Conservation (phyloP, 2,113 vertebrate genomes). For the Neodontobutis hainanensis region DNA sequence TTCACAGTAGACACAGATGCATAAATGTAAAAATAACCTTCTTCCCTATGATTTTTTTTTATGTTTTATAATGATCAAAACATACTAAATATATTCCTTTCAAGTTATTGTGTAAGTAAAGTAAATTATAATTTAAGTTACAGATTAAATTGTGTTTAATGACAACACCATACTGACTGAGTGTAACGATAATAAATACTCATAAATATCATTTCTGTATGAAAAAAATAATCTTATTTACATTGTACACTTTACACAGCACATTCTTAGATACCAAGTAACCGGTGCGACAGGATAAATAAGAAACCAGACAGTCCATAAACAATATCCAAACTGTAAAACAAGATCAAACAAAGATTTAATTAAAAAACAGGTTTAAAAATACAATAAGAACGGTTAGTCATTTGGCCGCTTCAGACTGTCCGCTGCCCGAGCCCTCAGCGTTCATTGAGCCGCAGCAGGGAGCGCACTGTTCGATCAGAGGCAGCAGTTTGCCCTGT, state of each 20-base stretch:
- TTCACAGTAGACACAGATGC: no score
- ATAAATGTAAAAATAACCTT: no score
- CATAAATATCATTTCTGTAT: not conserved
- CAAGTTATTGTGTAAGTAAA: no score
- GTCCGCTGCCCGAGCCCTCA: conserved; percentile 70
- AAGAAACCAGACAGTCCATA: conserved; percentile 32
- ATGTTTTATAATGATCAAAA: no score
- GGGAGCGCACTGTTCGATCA: conserved; percentile 84
- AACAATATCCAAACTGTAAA: conserved; percentile 19
- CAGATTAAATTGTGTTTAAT: not conserved
- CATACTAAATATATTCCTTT: no score
- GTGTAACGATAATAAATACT: not conserved
- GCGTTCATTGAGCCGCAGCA: conserved; percentile 63
- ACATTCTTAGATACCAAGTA: conserved; percentile 12
- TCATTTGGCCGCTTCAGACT: conserved; percentile 62
- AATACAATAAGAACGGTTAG: conserved; percentile 57
- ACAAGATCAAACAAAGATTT: conserved; percentile 19
- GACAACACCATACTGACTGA: not conserved
- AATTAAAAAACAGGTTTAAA: conserved; percentile 44
- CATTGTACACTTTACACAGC: not conserved
- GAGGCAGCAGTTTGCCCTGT: conserved; percentile 87
- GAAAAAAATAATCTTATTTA: not conserved
- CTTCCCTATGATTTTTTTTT: no score
- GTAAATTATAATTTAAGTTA: no score
- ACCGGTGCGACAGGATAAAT: conserved; percentile 27